Base-by-base conservation (phyloP, 1,140 invertebrate species). In the Akabosia matsudoensis region DNA sequence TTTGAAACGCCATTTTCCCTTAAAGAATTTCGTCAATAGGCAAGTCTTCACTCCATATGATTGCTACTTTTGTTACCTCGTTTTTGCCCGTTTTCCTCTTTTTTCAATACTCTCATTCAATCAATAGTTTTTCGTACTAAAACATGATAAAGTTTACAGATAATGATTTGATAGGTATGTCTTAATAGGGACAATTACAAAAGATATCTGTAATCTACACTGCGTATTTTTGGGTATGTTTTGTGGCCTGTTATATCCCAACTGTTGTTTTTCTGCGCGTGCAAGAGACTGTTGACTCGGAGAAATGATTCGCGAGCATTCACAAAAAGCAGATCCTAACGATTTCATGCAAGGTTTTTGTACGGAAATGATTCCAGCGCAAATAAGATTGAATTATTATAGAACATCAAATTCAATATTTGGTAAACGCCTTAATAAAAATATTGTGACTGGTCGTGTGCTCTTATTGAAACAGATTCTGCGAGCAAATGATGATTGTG, bases 401-500 rank as follows among this genome's bases (percentile, higher is more conserved):
- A n/a, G n/a, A n/a, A n/a, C n/a, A n/a, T n/a, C n/a, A n/a, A n/a
- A n/a, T n/a, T 45, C 7, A 18, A 45, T 45, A 18, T 45, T 45
- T 7, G 7, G 37, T 45, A 18, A 18, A 45, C 37, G 37, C 37
- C 37, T 45, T 45, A 10, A n/a, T n/a, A n/a, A n/a, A n/a, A 45
- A 45, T 45, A 45, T 45, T 45, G 37, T 45, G 37, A 45, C 37
- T 45, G 37, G 37, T 7, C 7, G 37, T 18, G n/a, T 16, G 54
- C n/a, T 16, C 13, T 56, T 10, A 22, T 3, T 56, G 54, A 56
- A n/a, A 22, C 14, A n/a, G 54, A n/a, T n/a, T n/a, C n/a, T n/a
- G n/a, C n/a, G n/a, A n/a, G n/a, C n/a, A n/a, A n/a, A 56, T 56
- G 54, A 56, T 24, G 54, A 45, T 56, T 28, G 61, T 67, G 61